Evolutionary conservation across 2,888 invertebrate genomes (phyloP).

Genomic region (Spialia ferax): DNA sequence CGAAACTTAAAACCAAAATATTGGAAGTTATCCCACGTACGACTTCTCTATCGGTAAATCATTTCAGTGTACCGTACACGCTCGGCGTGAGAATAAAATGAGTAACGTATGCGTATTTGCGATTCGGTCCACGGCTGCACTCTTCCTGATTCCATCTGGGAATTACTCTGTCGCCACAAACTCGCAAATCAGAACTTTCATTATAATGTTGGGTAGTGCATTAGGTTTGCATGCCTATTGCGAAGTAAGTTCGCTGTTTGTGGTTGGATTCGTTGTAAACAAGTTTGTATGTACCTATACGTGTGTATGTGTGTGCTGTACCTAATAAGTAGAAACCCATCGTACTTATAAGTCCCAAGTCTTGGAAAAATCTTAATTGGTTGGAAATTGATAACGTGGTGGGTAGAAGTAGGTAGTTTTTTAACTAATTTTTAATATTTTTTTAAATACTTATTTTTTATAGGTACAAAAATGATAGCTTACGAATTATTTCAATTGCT

Average conservation of each 20-base stretch:
- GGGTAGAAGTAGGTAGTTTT: no score
- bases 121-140: constrained; percentile 82
- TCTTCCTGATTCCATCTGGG: constrained; percentile 85
- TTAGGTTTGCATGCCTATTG: background rate
- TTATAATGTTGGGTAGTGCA: constrained; percentile 54
- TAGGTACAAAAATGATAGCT: background rate
- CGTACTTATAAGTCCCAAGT: no score
- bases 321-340: background rate
- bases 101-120: constrained; percentile 79
- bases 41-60: constrained; percentile 30
- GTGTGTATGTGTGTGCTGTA: no score
- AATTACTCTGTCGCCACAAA: constrained; percentile 79
- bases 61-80: constrained; percentile 39
- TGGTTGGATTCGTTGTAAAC: background rate
- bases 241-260: constrained; percentile 25
- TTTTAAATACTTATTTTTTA: no score
- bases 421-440: no score
- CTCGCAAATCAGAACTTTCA: constrained; percentile 83
- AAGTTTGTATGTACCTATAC: background rate
- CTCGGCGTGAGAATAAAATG: constrained; percentile 64
- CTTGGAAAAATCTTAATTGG: no score
- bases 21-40: constrained; percentile 26
- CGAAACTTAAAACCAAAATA: background rate
- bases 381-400: no score
- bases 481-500: constrained; percentile 22